These are phyloP conservation scores for Bombus huntii DNA, from an alignment of 1,140 invertebrate genomes.

Conservation along the genomic window DNA sequence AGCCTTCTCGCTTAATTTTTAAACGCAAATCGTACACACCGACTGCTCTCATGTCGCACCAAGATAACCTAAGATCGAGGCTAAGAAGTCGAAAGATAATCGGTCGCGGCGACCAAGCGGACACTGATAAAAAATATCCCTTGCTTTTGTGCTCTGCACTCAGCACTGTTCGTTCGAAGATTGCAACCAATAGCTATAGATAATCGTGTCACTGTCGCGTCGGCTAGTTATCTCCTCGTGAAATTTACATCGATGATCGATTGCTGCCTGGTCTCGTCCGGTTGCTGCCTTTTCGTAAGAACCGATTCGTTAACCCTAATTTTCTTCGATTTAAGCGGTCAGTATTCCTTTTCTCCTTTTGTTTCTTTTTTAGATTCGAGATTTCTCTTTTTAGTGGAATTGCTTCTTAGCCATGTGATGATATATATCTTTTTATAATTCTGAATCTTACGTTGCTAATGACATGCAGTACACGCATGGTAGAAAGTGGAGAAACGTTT, in stretches of 20 bases:
- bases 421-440: too few relatives aligned
- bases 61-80: constrained; percentile 45
- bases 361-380: too few relatives aligned
- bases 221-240: background rate
- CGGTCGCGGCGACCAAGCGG: background rate
- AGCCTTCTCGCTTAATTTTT: background rate
- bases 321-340: too few relatives aligned
- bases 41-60: background rate
- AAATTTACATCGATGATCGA: background rate
- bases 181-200: background rate
- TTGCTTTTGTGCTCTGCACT: background rate
- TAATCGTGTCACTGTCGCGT: background rate
- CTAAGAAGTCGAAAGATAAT: constrained; percentile 28
- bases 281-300: too few relatives aligned
- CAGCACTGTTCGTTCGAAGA: background rate
- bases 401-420: too few relatives aligned
- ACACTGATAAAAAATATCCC: background rate
- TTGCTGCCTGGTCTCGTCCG: too few relatives aligned
- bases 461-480: too few relatives aligned
- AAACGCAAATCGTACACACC: background rate
- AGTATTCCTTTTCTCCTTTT: rapidly evolving
- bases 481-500: too few relatives aligned
- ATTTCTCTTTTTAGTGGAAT: too few relatives aligned
- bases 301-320: too few relatives aligned
- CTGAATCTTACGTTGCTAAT: rapidly evolving